These are phyloP conservation scores for Climacteris rufus DNA, from an alignment of 2,113 vertebrate genomes.

Conservation along the genomic window DNA sequence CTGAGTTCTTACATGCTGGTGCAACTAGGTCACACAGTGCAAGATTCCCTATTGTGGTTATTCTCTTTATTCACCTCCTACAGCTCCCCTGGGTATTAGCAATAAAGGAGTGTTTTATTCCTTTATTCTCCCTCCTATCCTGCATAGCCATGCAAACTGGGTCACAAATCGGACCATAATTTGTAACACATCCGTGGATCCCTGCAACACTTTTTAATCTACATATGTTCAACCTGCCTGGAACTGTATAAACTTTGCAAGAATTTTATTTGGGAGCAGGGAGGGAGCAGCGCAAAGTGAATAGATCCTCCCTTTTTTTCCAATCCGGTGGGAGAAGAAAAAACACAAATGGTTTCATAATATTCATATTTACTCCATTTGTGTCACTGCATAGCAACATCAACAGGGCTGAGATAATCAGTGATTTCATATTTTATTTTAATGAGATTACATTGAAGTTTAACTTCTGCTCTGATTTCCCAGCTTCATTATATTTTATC, in stretches of 20 bases:
- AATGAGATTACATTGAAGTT: neutral
- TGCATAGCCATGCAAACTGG: constrained; percentile 17
- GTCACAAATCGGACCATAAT: constrained; percentile 28
- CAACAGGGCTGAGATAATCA: neutral
- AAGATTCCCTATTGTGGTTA: constrained; percentile 1
- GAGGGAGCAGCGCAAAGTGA: neutral
- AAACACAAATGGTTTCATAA: neutral
- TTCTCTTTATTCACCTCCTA: neutral
- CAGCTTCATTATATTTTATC: neutral
- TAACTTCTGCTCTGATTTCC: neutral
- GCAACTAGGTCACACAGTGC: constrained; percentile 45
- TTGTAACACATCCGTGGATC: neutral
- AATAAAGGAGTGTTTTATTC: constrained; percentile 31
- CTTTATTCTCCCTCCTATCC: constrained; percentile 26
- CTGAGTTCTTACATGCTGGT: neutral
- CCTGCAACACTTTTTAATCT: neutral
- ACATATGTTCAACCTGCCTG: neutral
- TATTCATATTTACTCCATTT: constrained; percentile 17
- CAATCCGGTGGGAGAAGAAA: neutral
- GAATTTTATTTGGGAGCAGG: neutral
- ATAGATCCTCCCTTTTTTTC: neutral
- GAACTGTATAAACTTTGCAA: neutral
- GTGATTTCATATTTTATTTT: constrained; percentile 21
- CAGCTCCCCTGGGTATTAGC: neutral
- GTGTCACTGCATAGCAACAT: neutral